Conservation (phyloP, 2,888 invertebrate genomes). For the Silvanus unidentatus region DNA sequence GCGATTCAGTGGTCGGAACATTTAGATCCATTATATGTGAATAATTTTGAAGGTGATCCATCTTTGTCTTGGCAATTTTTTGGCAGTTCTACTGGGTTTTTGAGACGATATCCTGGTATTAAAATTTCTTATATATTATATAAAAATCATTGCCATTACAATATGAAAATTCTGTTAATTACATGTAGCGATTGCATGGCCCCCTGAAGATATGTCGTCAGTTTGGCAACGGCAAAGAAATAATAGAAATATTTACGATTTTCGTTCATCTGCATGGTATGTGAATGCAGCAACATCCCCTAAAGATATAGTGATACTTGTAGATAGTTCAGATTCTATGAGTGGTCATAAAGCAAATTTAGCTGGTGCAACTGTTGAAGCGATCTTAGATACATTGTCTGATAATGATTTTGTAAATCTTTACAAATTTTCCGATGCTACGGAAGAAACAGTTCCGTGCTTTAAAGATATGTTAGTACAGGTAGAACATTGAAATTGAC, state of each 20-base stretch:
- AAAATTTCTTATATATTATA: too few relatives aligned
- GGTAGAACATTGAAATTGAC: slow-evolving; percentile 47
- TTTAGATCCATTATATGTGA: slow-evolving; percentile 81
- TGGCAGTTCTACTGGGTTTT: slow-evolving; percentile 92
- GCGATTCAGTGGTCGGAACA: slow-evolving; percentile 94
- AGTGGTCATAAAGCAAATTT: slow-evolving; percentile 77
- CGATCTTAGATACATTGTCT: slow-evolving; percentile 88
- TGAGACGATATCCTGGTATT: slow-evolving; percentile 88
- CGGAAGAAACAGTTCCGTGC: slow-evolving; percentile 81
- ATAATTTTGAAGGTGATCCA: slow-evolving; percentile 86
- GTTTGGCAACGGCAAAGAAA: slow-evolving; percentile 64
- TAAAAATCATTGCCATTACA: too few relatives aligned
- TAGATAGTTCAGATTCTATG: slow-evolving; percentile 89
- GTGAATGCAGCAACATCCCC: slow-evolving; percentile 95
- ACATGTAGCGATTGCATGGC: slow-evolving; percentile 70
- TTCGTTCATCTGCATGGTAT: slow-evolving; percentile 91
- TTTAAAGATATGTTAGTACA: slow-evolving; percentile 86
- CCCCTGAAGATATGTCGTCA: slow-evolving; percentile 60
- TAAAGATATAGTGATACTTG: slow-evolving; percentile 90
- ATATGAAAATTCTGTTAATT: background rate
- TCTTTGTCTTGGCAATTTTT: slow-evolving; percentile 98
- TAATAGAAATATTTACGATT: slow-evolving; percentile 85
- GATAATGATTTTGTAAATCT: slow-evolving; percentile 97
- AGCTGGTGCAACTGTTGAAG: slow-evolving; percentile 80
- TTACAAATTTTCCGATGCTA: slow-evolving; percentile 79